A percentile compares a stretch with the other conserved stretches of the same genome.
Evolutionary conservation across 2,113 vertebrate genomes (phyloP).

Genomic region (Pygoscelis antarcticus): DNA sequence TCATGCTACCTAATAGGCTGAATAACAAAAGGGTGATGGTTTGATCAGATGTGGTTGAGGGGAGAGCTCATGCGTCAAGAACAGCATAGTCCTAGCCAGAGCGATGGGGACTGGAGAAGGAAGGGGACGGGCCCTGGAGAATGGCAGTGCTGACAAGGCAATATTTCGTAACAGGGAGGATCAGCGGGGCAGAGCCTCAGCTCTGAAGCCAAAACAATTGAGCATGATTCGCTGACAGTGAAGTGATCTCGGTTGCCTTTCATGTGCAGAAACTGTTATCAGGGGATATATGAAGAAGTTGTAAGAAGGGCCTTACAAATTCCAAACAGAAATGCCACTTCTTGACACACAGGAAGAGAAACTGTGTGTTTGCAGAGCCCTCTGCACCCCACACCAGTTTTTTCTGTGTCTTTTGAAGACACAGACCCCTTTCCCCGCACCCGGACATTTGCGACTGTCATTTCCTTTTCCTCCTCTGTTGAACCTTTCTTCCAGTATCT

Average conservation of each 20-base stretch:
- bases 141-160: background rate
- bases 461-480: background rate
- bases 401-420: background rate
- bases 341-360: background rate
- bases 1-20: background rate
- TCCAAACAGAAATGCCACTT: background rate
- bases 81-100: background rate
- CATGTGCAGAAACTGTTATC: background rate
- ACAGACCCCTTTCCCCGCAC: background rate
- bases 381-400: background rate
- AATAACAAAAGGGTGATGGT: background rate
- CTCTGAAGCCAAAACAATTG: background rate
- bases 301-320: background rate
- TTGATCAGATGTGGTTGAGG: background rate
- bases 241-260: background rate
- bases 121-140: background rate
- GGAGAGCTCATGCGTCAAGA: background rate
- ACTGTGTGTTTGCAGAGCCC: background rate
- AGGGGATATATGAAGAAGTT: background rate
- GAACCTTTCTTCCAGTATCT: background rate
- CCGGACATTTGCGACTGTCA: background rate
- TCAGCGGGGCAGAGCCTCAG: background rate
- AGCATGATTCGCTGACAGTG: background rate
- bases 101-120: background rate
- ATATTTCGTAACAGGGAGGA: background rate